Evolutionary conservation across 2,797 vertebrate species (phyloP), one percentile per base, ranked within the genome.

Genomic region (Coreius guichenoti): DNA sequence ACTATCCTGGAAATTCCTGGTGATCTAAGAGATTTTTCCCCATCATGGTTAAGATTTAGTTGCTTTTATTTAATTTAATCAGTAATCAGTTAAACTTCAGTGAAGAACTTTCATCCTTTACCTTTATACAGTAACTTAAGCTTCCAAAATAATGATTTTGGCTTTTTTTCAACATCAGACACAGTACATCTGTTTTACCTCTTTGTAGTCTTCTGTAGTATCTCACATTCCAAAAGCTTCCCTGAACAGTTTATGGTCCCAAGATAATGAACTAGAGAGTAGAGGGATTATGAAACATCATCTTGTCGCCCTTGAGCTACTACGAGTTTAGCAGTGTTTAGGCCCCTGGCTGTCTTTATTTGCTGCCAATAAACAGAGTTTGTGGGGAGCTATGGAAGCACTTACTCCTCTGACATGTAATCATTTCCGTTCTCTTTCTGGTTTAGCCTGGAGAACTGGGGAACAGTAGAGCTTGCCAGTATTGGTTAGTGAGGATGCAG

Each of bases 281-380:
- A 21, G 58, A 78, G 21, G 54, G 79, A 87, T 90, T 81, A 90
- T 84, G 76, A 75, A 70, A 70, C 61, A 77, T 65, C 81, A 74
- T 83, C 73, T 79, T 63, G 39, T 68, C 49, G 69, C 67, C 63
- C 39, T 82, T 83, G 16, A 86, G 68, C 82, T 86, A 74, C 80
- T 39, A 78, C 11, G 3, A 63, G 75, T 82, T 72, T 58, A 77
- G 72, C 73, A 63, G 72, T 67, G 63, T 54, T 45, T 43, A 56
- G 65, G 77, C 74, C 56, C 67, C 78, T 4, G 61, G 58, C 58
- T 39, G 72, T 65, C 79, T 88, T 87, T 85, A 74, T 84, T 83
- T 89, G 88, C 85, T 86, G 85, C 82, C 90, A 85, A 88, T 90
- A 89, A 91, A 88, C 81, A 78, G 56, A 84, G 70, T 75, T 86